Conservation (phyloP, 1,140 invertebrate genomes). For the Drosophila setifemur region DNA sequence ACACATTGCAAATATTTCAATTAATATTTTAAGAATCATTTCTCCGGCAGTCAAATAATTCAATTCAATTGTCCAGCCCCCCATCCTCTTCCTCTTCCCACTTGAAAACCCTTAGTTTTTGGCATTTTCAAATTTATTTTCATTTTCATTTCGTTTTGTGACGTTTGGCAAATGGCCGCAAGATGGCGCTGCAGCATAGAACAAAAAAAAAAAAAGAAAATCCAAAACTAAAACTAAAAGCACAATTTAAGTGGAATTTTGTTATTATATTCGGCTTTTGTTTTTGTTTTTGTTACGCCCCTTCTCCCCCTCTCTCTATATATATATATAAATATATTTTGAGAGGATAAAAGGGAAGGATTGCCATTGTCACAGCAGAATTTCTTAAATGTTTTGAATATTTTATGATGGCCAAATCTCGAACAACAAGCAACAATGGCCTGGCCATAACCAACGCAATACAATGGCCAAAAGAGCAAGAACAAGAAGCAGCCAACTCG, state of each 20-base stretch:
- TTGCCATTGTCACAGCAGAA: slow-evolving; percentile 46
- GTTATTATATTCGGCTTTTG: slow-evolving; percentile 31
- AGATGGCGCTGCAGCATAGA: slow-evolving; percentile 23
- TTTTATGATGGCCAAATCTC: slow-evolving; percentile 52
- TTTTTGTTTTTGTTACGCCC: background rate
- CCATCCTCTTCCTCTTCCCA: background rate
- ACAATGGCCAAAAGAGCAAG: slow-evolving; percentile 33
- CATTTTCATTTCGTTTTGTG: slow-evolving; percentile 6
- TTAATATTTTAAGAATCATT: slow-evolving; percentile 12
- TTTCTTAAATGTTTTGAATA: slow-evolving; percentile 56
- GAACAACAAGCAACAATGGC: slow-evolving; percentile 11
- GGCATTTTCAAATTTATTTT: slow-evolving; percentile 5
- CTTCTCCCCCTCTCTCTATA: background rate
- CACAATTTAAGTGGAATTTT: slow-evolving; percentile 47
- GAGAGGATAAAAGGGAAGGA: background rate
- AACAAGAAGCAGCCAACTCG: slow-evolving; percentile 10
- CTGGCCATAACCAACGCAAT: slow-evolving; percentile 1
- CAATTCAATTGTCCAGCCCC: slow-evolving; percentile 5
- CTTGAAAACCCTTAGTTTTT: slow-evolving; percentile 2
- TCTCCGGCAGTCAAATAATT: slow-evolving; percentile 22
- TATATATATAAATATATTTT: background rate
- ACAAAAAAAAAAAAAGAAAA: slow-evolving; percentile 1
- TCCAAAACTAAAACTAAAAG: slow-evolving; percentile 34
- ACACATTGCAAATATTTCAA: slow-evolving; percentile 33
- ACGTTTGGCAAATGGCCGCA: slow-evolving; percentile 35